Evolutionary conservation across 2,888 invertebrate genomes (phyloP).

Genomic region (Pedicia rivosa): DNA sequence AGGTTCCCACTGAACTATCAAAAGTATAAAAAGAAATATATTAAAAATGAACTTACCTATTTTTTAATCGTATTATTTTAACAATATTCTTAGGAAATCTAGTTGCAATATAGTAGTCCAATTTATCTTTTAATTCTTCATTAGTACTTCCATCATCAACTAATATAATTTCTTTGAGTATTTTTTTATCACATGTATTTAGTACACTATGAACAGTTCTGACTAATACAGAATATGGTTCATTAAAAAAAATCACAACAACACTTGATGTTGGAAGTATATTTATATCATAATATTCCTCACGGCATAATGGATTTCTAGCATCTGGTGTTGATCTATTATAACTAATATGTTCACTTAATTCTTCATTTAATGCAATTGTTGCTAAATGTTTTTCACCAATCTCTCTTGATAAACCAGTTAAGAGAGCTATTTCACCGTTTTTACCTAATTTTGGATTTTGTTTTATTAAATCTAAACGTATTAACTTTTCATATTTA

Average conservation of each 20-base stretch:
- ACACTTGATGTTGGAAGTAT: slow-evolving; percentile 58
- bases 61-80: slow-evolving; percentile 56
- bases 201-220: slow-evolving; percentile 61
- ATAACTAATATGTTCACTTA: slow-evolving; percentile 76
- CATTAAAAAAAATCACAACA: slow-evolving; percentile 80
- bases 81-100: slow-evolving; percentile 50
- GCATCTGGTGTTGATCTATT: slow-evolving; percentile 44
- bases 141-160: slow-evolving; percentile 89
- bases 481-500: slow-evolving; percentile 34
- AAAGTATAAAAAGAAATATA: neutral
- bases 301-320: slow-evolving; percentile 24
- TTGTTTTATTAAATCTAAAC: slow-evolving; percentile 45
- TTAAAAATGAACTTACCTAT: slow-evolving; percentile 32
- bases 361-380: slow-evolving; percentile 74
- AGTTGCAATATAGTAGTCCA: slow-evolving; percentile 65
- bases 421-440: slow-evolving; percentile 49
- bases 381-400: slow-evolving; percentile 61
- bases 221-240: slow-evolving; percentile 71
- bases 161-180: slow-evolving; percentile 76
- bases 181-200: slow-evolving; percentile 43
- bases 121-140: slow-evolving; percentile 50
- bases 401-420: slow-evolving; percentile 42
- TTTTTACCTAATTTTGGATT: slow-evolving; percentile 54
- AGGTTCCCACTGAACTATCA: no score
- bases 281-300: slow-evolving; percentile 36